Evolutionary conservation across 2,797 vertebrate genomes (phyloP).

Genomic region (Stomatorhinus walkeri): DNA sequence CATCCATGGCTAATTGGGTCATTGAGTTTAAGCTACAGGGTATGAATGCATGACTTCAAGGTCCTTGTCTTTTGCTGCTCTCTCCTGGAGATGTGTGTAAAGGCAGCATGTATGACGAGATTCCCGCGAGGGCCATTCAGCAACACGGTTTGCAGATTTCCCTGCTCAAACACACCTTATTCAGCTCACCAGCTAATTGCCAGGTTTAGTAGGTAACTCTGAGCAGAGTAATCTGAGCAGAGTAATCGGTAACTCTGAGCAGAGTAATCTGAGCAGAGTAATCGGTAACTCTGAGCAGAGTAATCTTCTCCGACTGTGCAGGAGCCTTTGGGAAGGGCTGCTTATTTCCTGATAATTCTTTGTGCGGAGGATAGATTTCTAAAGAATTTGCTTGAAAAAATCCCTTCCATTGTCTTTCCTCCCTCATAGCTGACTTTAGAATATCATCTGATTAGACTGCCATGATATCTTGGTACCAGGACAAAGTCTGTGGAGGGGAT

Average conservation of each 20-base stretch:
- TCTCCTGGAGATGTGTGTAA: background rate
- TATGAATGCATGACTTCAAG: background rate
- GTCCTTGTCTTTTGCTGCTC: background rate
- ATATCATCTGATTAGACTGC: background rate
- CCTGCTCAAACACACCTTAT: background rate
- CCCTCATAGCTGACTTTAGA: background rate
- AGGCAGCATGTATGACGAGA: background rate
- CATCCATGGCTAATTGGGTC: background rate
- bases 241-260: too few species aligned
- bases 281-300: too few species aligned
- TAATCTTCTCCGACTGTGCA: background rate
- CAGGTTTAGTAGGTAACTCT: background rate
- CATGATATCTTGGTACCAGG: background rate
- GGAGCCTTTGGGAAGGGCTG: background rate
- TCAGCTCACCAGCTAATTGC: background rate
- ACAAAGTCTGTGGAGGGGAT: background rate
- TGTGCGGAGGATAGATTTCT: background rate
- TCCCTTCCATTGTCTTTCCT: background rate
- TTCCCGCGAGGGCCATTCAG: background rate
- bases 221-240: background rate
- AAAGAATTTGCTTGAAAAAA: background rate
- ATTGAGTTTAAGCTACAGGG: background rate
- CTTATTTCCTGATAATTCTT: background rate
- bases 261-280: too few species aligned
- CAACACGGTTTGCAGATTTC: background rate